phyloP scores from a whole-genome alignment of 2,113 vertebrate species.

The cattle (Bos taurus) region DNA sequence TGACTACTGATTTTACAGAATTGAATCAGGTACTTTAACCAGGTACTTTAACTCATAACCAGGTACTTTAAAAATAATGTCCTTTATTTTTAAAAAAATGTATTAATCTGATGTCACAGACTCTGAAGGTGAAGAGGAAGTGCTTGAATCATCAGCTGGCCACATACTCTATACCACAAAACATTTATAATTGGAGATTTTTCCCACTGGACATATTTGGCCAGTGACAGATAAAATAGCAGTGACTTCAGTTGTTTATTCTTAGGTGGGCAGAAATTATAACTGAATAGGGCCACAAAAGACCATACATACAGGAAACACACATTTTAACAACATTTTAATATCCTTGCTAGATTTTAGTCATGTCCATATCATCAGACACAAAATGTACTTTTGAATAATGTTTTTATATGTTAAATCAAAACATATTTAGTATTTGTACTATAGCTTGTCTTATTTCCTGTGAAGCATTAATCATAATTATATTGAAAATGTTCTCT shows the following conservation, averaged over 20 bases:
- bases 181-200: background rate
- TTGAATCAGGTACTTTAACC: background rate
- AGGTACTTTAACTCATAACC: background rate
- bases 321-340: background rate
- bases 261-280: background rate
- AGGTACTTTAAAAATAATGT: background rate
- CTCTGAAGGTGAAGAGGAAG: background rate
- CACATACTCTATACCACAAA: background rate
- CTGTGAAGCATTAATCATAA: background rate
- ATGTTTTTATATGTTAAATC: background rate
- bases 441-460: background rate
- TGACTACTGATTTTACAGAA: background rate
- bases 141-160: background rate
- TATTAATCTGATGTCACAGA: background rate
- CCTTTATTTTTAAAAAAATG: background rate
- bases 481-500: background rate
- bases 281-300: background rate
- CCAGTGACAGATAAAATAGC: background rate
- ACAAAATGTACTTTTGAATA: background rate
- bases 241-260: background rate
- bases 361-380: background rate
- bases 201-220: background rate
- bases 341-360: background rate
- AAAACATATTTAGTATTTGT: background rate
- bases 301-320: too few species aligned